Percentiles rank a stretch among this genome's conserved stretches.
Conservation (phyloP, 2,888 invertebrate species). For the Dastarcus helophoroides region DNA sequence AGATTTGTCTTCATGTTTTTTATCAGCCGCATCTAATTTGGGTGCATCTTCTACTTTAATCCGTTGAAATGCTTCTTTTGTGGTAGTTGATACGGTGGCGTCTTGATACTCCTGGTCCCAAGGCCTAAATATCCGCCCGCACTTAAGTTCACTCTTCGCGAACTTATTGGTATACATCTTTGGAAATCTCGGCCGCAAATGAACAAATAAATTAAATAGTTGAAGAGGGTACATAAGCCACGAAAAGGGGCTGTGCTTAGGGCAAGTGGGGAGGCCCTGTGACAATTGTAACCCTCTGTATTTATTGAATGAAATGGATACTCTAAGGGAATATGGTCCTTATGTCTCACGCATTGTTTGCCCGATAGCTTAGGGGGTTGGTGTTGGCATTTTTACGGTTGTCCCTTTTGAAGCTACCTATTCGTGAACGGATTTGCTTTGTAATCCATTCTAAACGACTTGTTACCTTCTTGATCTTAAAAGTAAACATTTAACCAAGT, state of each 20-base stretch:
- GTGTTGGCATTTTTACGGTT: slow-evolving; percentile 35
- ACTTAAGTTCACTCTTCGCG: slow-evolving; percentile 18
- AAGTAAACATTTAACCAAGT: background rate
- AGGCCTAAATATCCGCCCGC: slow-evolving; percentile 24
- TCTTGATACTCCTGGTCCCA: slow-evolving; percentile 38
- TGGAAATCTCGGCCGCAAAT: background rate
- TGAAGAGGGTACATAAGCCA: slow-evolving; percentile 29
- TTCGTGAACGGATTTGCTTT: slow-evolving; percentile 30
- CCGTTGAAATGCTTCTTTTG: slow-evolving; percentile 27
- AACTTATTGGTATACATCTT: slow-evolving; percentile 1
- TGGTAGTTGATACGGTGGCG: slow-evolving; percentile 47
- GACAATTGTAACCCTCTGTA: slow-evolving; percentile 35
- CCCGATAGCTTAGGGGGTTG: slow-evolving; percentile 19
- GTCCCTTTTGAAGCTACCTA: slow-evolving; percentile 28
- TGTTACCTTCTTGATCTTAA: background rate
- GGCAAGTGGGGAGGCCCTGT: slow-evolving; percentile 33
- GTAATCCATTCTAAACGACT: background rate
- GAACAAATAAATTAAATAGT: slow-evolving; percentile 8
- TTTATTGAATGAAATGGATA: slow-evolving; percentile 34
- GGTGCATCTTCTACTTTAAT: slow-evolving; percentile 1
- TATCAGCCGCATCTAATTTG: background rate
- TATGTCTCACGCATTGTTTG: slow-evolving; percentile 16
- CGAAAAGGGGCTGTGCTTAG: slow-evolving; percentile 31
- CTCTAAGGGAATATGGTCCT: slow-evolving; percentile 28
- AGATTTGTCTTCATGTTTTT: too few species aligned